Base-by-base conservation (phyloP, 2,888 invertebrate species). In the Cremastobaeus sp. region DNA sequence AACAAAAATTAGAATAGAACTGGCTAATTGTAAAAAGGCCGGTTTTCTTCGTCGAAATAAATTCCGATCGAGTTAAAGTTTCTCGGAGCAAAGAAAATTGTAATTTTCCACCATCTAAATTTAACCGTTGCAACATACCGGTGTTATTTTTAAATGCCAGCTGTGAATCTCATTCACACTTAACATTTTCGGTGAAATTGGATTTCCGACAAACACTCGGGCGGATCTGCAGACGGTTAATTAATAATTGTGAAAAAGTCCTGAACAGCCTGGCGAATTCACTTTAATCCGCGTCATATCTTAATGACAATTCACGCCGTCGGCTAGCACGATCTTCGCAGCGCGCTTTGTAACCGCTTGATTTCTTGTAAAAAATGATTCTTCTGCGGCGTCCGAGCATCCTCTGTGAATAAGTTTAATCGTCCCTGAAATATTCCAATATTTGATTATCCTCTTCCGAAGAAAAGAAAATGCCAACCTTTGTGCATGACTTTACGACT, bases 391-490 rank as follows among this genome's bases (percentile, higher is more conserved):
- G 2, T 9, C 34, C 6, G 1, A 1, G n/a, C 25, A 5, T 41
- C 18, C 5, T 1, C 35, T 14, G 25, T 15, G 21, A 57, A 43
- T 43, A 32, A 6, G 32, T 34, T 57, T 50, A 59, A 57, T 59
- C 43, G 41, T 35, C 39, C 57, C 41, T 57, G 41, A 66, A 66
- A 48, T 43, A 50, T 57, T 59, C 28, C 57, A 20, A 34, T 34
- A 43, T 50, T 57, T 41, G 57, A 50, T 50, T 50, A 57, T 39
- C 32, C 41, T 20, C 25, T 35, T 50, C 41, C 11, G 30, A 59
- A 35, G 57, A 68, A 59, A 68, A 68, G 37, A n/a, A n/a, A n/a
- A n/a, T n/a, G 35, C n/a, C 57, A 35, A 43, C 68, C 57, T 68
- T 52, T 59, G 68, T 50, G 41, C 52, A 50, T 28, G 59, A 68